Percentiles rank a stretch among this genome's conserved stretches.
phyloP scores from a whole-genome alignment of 1,140 invertebrate genomes.

The Coptotermes formosanus region DNA sequence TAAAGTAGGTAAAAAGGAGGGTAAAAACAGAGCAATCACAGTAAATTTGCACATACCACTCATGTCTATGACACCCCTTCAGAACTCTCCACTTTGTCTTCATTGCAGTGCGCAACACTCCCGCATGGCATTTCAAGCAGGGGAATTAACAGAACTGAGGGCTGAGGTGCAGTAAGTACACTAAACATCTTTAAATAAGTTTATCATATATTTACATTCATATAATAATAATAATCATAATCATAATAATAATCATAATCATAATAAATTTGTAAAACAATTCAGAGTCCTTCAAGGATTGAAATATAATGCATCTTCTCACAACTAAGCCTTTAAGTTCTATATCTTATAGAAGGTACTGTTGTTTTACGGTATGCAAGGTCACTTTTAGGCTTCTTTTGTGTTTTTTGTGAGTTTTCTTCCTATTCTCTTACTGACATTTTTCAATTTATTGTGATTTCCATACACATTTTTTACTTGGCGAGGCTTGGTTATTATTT shows the following conservation, averaged over 20 bases:
- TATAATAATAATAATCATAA: constrained; percentile 30
- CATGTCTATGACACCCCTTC: too few species aligned
- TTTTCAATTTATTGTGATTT: neutral
- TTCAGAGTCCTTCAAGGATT: constrained; percentile 33
- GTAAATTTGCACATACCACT: too few species aligned
- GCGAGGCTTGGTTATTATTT: constrained; percentile 1
- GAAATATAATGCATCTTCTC: constrained; percentile 33
- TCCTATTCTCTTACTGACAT: neutral
- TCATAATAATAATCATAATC: constrained; percentile 25
- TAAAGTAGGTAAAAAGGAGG: too few species aligned
- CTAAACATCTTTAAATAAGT: constrained; percentile 26
- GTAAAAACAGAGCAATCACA: too few species aligned
- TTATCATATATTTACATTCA: constrained; percentile 35
- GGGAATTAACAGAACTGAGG: too few species aligned
- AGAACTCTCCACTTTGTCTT: too few species aligned
- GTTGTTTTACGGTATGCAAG: constrained; percentile 30
- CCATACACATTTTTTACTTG: constrained; percentile 1
- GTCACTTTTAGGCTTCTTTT: constrained; percentile 35
- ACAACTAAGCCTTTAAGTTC: constrained; percentile 27
- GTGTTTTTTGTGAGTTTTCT: constrained; percentile 25
- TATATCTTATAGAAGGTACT: constrained; percentile 30
- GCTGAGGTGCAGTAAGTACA: neutral
- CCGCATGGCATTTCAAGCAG: too few species aligned
- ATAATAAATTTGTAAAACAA: constrained; percentile 36
- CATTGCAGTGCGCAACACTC: too few species aligned